These are phyloP conservation scores for Drosophila pegasa DNA, from an alignment of 2,888 invertebrate species.

Conservation along the genomic window DNA sequence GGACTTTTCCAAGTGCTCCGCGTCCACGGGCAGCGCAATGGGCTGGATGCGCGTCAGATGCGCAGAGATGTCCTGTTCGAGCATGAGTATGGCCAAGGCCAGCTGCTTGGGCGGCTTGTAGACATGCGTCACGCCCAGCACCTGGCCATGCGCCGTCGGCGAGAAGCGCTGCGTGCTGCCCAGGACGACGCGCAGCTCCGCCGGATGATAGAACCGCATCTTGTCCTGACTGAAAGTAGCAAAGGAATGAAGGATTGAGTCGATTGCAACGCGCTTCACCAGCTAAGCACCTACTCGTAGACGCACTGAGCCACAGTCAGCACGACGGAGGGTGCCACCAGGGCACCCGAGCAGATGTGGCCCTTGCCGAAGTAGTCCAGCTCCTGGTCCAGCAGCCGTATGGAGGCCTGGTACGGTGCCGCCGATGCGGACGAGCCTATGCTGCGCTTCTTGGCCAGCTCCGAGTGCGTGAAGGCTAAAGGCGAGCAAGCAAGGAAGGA, in stretches of 20 bases:
- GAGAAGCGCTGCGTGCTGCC: slow-evolving; percentile 73
- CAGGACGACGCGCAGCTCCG: slow-evolving; percentile 78
- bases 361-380: slow-evolving; percentile 76
- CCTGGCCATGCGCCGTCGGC: slow-evolving; percentile 52
- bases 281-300: slow-evolving; percentile 70
- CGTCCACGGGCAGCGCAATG: slow-evolving; percentile 52
- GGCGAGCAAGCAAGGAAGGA: too few species aligned
- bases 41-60: slow-evolving; percentile 66
- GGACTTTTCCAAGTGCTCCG: background rate
- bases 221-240: slow-evolving; percentile 30
- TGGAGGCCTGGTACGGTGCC: slow-evolving; percentile 80
- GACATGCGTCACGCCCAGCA: slow-evolving; percentile 78
- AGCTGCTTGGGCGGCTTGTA: slow-evolving; percentile 64
- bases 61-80: slow-evolving; percentile 74
- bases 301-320: slow-evolving; percentile 80
- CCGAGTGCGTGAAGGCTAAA: slow-evolving; percentile 63
- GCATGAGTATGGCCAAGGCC: slow-evolving; percentile 78
- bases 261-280: background rate
- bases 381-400: slow-evolving; percentile 73
- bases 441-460: slow-evolving; percentile 44
- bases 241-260: background rate
- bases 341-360: slow-evolving; percentile 82
- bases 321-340: slow-evolving; percentile 80
- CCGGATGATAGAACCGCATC: slow-evolving; percentile 73
- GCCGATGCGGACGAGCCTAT: slow-evolving; percentile 17